These are phyloP conservation scores for Pissodes strobi DNA, from an alignment of 1,140 invertebrate species.

Conservation along the genomic window DNA sequence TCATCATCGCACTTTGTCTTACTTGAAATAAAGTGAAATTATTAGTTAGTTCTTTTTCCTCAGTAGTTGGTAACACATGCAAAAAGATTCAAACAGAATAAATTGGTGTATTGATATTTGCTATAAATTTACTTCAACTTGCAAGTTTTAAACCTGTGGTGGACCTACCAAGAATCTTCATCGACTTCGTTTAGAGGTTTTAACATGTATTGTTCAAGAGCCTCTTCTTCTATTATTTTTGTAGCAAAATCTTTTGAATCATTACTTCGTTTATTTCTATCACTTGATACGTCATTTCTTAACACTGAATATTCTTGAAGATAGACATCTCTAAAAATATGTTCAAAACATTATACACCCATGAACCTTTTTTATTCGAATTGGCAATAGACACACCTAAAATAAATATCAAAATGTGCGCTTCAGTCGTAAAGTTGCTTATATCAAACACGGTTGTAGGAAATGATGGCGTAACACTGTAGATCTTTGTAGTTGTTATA, in stretches of 20 bases:
- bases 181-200: conserved; percentile 9
- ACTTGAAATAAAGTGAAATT: background rate
- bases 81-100: too few relatives aligned
- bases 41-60: background rate
- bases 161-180: conserved; percentile 16
- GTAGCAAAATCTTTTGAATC: conserved; percentile 10
- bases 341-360: background rate
- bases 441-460: too few relatives aligned
- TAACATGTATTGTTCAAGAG: conserved; percentile 5
- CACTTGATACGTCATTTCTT: background rate
- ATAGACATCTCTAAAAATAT: background rate
- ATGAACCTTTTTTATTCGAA: too few relatives aligned
- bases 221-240: background rate
- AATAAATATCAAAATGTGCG: too few relatives aligned
- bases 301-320: background rate
- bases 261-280: conserved; percentile 10
- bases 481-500: too few relatives aligned
- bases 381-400: too few relatives aligned
- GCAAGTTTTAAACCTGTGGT: background rate
- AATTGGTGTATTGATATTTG: background rate
- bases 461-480: too few relatives aligned
- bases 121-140: background rate
- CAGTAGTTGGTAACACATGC: too few relatives aligned
- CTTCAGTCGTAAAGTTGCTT: too few relatives aligned
- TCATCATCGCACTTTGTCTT: conserved; percentile 18